These are phyloP conservation scores for Eupelmus urozonus DNA, from an alignment of 2,888 invertebrate species.

Conservation along the genomic window DNA sequence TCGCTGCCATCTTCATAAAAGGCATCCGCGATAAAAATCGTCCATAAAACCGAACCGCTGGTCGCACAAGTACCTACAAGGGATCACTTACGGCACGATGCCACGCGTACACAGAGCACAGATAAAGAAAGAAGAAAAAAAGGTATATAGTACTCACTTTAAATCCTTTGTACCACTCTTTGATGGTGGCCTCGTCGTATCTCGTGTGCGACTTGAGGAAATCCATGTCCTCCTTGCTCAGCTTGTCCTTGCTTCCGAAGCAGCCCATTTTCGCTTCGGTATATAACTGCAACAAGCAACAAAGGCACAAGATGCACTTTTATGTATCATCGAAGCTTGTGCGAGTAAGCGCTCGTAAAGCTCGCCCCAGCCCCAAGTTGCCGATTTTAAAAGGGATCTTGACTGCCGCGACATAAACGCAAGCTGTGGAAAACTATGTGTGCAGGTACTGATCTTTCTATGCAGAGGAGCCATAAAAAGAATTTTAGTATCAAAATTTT, in stretches of 20 bases:
- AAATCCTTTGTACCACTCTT: slow-evolving; percentile 99
- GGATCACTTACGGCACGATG: background rate
- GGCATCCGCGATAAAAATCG: background rate
- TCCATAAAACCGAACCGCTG: slow-evolving; percentile 1
- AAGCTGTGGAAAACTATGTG: no score
- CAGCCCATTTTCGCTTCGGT: slow-evolving; percentile 85
- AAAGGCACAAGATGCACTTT: slow-evolving; percentile 25
- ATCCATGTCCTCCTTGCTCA: slow-evolving; percentile 99
- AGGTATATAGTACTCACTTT: slow-evolving; percentile 85
- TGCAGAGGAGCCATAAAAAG: no score
- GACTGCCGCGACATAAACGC: no score
- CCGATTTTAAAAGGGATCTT: no score
- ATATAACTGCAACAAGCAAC: slow-evolving; percentile 74
- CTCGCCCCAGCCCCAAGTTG: no score
- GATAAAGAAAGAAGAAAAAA: background rate
- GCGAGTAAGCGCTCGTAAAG: no score
- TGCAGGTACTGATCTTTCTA: background rate
- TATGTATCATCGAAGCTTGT: background rate
- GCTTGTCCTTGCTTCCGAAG: slow-evolving; percentile 96
- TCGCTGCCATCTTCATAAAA: background rate
- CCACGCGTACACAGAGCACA: background rate
- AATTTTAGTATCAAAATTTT: no score
- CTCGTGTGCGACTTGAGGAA: slow-evolving; percentile 98
- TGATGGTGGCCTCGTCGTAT: slow-evolving; percentile 99
- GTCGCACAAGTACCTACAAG: background rate